Evolutionary conservation across 1,140 invertebrate species (phyloP), one percentile per base, ranked within the genome.

Genomic region (Drosophila nannoptera): DNA sequence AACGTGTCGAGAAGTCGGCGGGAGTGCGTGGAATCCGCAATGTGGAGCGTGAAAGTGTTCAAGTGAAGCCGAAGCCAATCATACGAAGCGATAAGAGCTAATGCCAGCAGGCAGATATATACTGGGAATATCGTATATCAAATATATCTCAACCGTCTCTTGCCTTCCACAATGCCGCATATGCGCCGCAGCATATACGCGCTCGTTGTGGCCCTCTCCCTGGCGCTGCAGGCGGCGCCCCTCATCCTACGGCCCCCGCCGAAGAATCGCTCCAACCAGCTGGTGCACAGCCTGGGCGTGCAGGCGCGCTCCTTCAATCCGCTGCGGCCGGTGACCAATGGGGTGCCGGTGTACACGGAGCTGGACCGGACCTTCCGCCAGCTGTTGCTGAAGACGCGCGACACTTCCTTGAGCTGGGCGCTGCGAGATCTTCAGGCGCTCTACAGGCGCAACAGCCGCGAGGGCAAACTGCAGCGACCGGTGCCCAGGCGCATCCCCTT

Each of bases 1-100:
- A 86, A 86, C 73, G 81, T 71, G 77, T 86, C 64, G 73, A 86
- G 81, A 86, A 81, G 81, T 86, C 60, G 53, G 45, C 48, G 49
- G 11, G 49, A 63, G 56, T 48, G 54, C 9, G 32, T 40, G 29
- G 11, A n/a, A n/a, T n/a, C n/a, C n/a, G n/a, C n/a, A n/a, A n/a
- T n/a, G n/a, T n/a, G n/a, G n/a, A n/a, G n/a, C n/a, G n/a, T n/a
- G n/a, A n/a, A n/a, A n/a, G n/a, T n/a, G n/a, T n/a, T n/a, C n/a
- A n/a, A n/a, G n/a, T n/a, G n/a, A n/a, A n/a, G n/a, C n/a, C n/a
- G n/a, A n/a, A n/a, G n/a, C n/a, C n/a, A n/a, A n/a, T n/a, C n/a
- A n/a, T n/a, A n/a, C n/a, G n/a, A n/a, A n/a, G n/a, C n/a, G n/a
- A n/a, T n/a, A n/a, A n/a, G n/a, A n/a, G n/a, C n/a, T n/a, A n/a